A percentile compares a stretch with the other conserved stretches of the same genome.
These are phyloP conservation scores for Neodon shergylaensis DNA, from an alignment of 2,113 vertebrate species.

Conservation along the genomic window DNA sequence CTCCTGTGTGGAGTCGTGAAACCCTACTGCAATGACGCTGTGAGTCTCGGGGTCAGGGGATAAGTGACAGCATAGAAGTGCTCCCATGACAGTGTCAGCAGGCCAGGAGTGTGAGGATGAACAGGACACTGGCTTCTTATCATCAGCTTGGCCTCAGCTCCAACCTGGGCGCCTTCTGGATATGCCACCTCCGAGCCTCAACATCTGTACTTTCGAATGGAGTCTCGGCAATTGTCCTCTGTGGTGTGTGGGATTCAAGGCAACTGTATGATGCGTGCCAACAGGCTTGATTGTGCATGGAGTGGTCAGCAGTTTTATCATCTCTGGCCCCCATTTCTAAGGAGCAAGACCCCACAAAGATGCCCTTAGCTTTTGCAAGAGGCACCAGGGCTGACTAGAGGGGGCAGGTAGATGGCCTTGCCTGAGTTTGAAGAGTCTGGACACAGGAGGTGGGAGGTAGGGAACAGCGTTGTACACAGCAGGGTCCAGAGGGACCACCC, in stretches of 20 bases:
- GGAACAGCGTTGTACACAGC: not conserved
- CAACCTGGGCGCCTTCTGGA: not conserved
- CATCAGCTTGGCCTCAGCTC: not conserved
- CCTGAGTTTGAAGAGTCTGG: not conserved
- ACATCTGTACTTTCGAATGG: not conserved
- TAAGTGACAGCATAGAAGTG: not conserved
- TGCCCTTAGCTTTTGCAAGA: not conserved
- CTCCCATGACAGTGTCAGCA: not conserved
- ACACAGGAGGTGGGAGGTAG: rapidly evolving
- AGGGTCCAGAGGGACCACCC: rapidly evolving
- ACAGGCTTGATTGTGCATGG: rapidly evolving
- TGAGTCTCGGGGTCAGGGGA: not conserved
- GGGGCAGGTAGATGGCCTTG: too few relatives aligned
- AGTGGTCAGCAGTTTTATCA: rapidly evolving
- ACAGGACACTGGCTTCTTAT: not conserved
- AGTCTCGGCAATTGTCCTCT: not conserved
- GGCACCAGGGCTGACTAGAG: not conserved
- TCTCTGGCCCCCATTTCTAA: not conserved
- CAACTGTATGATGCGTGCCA: too few relatives aligned
- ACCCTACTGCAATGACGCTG: too few relatives aligned
- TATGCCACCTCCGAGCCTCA: not conserved
- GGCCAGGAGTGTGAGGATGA: rapidly evolving
- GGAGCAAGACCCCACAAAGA: rapidly evolving
- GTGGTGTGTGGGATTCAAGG: not conserved
- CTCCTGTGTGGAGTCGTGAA: not conserved